Base-by-base conservation (phyloP, 2,113 vertebrate species). In the Xiphias gladius region DNA sequence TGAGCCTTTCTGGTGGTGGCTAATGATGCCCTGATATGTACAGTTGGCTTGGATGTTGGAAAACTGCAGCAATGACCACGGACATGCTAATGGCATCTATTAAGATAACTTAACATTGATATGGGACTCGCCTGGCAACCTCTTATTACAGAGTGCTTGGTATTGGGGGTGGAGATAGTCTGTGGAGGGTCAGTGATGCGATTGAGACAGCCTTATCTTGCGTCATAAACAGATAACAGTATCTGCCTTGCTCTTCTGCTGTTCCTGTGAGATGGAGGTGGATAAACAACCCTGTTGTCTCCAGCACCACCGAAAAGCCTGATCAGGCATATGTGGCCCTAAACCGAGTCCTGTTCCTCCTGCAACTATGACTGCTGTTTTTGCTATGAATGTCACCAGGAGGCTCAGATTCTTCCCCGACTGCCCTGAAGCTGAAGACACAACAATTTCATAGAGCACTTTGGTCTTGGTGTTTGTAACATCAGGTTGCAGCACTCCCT, bases 91-190 rank as follows among this genome's bases (percentile, higher is more conserved):
- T 96, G 95, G 95, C 92, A 95, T 96, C 94, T 85, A 91, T 93
- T 92, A 95, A 94, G 94, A 96, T 96, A 96, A 96, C 95, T 95
- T 94, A 93, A 91, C 94, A 96, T 91, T 94, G 94, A 96, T 95
- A 95, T 91, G 92, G 93, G 94, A 95, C 96, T 95, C 89, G 94
- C 95, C 93, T 96, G 96, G 94, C 94, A 94, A 96, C 95, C 94
- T 95, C 95, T 95, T 94, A 94, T 96, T 94, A 95, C 88, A 90
- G 68, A 76, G 83, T 30, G 43, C 65, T 41, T 72, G 84, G 86
- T 83, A 61, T 20, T 63, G 75, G 70, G 82, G 85, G 77, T 46
- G 73, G 82, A 80, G 78, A 92, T 93, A 90, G 95, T 96, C 93
- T 95, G 85, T 61, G 82, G 73, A 82, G 62, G 93, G 95, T 93